Conservation (phyloP, 2,888 invertebrate genomes). For the Leptinotarsa tumamoca region DNA sequence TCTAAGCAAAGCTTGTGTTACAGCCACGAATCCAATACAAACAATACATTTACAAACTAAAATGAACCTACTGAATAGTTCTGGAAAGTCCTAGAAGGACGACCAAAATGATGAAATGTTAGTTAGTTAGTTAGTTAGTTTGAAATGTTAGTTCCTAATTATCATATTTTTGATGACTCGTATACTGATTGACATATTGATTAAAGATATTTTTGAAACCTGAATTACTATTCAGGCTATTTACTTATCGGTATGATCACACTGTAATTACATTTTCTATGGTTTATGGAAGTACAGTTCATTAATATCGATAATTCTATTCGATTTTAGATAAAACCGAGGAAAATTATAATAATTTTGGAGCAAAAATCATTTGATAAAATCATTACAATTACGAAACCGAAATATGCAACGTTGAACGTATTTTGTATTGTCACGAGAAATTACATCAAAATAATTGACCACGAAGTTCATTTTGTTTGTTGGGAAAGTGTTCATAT, state of each 20-base stretch:
- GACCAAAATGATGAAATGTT: too few species aligned
- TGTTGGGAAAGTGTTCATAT: constrained; percentile 1
- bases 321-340: neutral
- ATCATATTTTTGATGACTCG: too few species aligned
- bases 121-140: too few species aligned
- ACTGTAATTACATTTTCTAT: neutral
- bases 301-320: constrained; percentile 2
- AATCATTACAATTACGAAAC: constrained; percentile 3
- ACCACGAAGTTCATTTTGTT: constrained; percentile 9
- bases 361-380: constrained; percentile 1
- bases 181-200: neutral
- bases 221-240: neutral
- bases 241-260: neutral
- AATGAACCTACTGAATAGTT: too few species aligned
- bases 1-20: too few species aligned
- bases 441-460: constrained; percentile 11
- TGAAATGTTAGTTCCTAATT: too few species aligned
- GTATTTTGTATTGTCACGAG: constrained; percentile 7
- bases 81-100: too few species aligned
- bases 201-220: neutral
- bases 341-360: neutral
- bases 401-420: neutral
- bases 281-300: neutral
- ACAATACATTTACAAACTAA: too few species aligned
- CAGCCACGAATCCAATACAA: too few species aligned